Evolutionary conservation across 2,888 invertebrate species (phyloP), one percentile per base, ranked within the genome.

Genomic region (Spisula solida): DNA sequence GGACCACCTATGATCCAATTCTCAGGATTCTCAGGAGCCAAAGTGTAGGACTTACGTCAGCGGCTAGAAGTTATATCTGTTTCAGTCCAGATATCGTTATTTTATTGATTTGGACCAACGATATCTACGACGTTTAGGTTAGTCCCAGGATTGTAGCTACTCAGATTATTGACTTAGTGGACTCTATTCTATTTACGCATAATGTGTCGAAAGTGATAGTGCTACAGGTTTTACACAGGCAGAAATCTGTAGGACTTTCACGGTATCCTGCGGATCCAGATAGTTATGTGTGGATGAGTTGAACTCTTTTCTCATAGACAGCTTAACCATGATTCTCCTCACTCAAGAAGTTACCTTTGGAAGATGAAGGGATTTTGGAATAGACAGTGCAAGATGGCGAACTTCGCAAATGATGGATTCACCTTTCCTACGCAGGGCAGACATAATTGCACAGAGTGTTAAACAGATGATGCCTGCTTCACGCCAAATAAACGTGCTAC

Each of bases 321-420:
- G 6, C 70, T 86, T 12, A 56, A 60, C 18, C n/a, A 1, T 20
- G 12, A n/a, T n/a, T n/a, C 51, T 16, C 1, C 8, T 29, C 82
- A 78, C 34, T n/a, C 14, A 2, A n/a, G 83, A 29, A 18, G 79
- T 1, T 83, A 83, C 31, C 25, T 87, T 6, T 87, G 83, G 82
- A 48, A 48, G 14, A n/a, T 82, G 18, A 83, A 87, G 29, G 87
- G 87, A 1, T 87, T 87, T 60, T 87, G 87, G 87, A n/a, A 56
- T 83, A n/a, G n/a, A n/a, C n/a, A n/a, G n/a, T n/a, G n/a, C n/a
- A n/a, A 41, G 14, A 18, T 20, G 86, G 70, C 25, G 14, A 86
- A 81, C 48, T 81, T 86, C n/a, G 31, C 70, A 16, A 20, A 6
- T 4, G 86, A 86, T 25, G 86, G 86, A n/a, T 81, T 41, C 86